Conservation (phyloP, 2,113 vertebrate species). For the Nesogale talazaci region DNA sequence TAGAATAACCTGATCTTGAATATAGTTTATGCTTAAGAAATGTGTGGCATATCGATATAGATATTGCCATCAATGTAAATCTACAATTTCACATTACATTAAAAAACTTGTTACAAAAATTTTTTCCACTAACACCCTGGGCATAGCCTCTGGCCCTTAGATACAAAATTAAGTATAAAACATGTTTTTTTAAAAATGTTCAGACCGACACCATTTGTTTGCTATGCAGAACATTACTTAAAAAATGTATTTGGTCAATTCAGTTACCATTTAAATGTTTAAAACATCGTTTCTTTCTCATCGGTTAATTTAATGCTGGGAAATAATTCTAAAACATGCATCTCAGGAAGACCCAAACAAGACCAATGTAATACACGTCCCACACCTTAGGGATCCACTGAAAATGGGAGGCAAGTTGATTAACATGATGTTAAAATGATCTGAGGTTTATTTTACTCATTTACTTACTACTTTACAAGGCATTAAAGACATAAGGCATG, state of each 20-base stretch:
- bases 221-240: background rate
- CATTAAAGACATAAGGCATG: background rate
- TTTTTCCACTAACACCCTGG: background rate
- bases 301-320: background rate
- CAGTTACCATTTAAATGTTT: background rate
- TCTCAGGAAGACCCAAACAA: background rate
- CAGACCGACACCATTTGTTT: background rate
- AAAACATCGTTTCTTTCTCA: background rate
- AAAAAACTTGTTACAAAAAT: background rate
- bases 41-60: background rate
- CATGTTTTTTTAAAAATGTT: background rate
- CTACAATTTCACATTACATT: background rate
- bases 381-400: background rate
- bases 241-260: background rate
- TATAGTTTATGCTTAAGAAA: background rate
- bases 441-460: background rate
- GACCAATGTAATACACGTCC: background rate
- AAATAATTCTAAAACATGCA: conserved; percentile 14
- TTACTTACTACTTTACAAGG: conserved; percentile 32
- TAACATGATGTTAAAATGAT: background rate
- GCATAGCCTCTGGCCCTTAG: background rate
- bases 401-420: background rate
- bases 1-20: background rate
- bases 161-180: background rate
- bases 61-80: background rate